Evolutionary conservation across 2,888 invertebrate species (phyloP), one percentile per base, ranked within the genome.

Genomic region (Arrhopalites spinosus): DNA sequence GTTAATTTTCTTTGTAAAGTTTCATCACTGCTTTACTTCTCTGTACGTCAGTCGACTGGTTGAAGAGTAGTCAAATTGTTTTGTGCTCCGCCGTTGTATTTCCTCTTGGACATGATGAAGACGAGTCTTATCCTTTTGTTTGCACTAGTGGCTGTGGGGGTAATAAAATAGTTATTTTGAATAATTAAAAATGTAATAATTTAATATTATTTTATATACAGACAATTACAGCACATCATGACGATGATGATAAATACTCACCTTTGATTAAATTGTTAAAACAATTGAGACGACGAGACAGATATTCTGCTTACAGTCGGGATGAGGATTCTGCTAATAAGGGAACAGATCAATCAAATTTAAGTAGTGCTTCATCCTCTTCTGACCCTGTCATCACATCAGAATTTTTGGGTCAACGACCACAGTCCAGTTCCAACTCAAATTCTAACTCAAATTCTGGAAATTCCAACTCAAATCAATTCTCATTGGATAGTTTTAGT

Each of bases 321-420:
- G 27, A n/a, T n/a, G 45, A 61, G 23, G 61, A 59, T 11, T 17
- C 20, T 15, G 45, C 25, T 30, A 29, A 13, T 2, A 23, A 8
- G n/a, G 68, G 23, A 36, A 36, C 36, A 11, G 36, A 36, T 7
- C 36, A 36, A 36, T 11, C n/a, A n/a, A n/a, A n/a, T n/a, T n/a
- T n/a, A n/a, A n/a, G n/a, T n/a, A 7, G 45, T 29, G 25, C 36
- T 47, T 8, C 50, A 15, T n/a, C 56, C 27, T 23, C n/a, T n/a
- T 27, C 25, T 13, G 72, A 72, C 17, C 25, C 72, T 30, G 72
- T 72, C 25, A 25, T 72, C 3, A 47, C 64, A 0, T 63, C 64
- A 7, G 72, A 72, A 1, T 72, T 72, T 20, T 27, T 72, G 36
- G 72, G 72, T 20, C 61, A 72, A 61, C 36, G 72, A 56, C 72